Percentiles rank a stretch among this genome's conserved stretches.
phyloP scores from a whole-genome alignment of 2,113 vertebrate species.

The Anguilla japonica region DNA sequence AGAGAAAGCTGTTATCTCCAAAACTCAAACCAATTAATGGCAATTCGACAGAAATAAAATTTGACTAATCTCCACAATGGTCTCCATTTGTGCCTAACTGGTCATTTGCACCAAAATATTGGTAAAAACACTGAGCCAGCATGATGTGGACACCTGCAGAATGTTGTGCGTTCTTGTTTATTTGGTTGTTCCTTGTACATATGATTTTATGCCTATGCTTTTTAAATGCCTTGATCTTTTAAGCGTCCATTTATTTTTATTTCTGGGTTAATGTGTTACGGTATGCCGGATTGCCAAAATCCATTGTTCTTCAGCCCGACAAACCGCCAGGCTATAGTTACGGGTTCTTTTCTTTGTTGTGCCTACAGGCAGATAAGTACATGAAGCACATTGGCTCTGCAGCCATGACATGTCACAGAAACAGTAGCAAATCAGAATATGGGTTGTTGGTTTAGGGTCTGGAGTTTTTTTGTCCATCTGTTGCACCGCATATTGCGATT shows the following conservation, averaged over 20 bases:
- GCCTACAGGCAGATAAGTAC: too few species aligned
- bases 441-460: neutral
- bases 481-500: neutral
- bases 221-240: neutral
- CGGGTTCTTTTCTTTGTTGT: neutral
- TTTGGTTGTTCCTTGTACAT: neutral
- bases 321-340: neutral
- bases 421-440: neutral
- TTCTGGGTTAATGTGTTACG: conserved; percentile 37
- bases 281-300: neutral
- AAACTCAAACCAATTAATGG: neutral
- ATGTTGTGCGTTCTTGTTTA: neutral
- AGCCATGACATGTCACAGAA: neutral
- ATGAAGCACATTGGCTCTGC: neutral
- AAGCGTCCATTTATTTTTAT: conserved; percentile 33
- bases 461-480: neutral
- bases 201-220: neutral
- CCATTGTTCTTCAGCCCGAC: neutral
- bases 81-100: neutral
- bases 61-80: neutral
- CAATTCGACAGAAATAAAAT: neutral
- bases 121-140: neutral
- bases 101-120: neutral
- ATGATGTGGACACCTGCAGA: neutral
- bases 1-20: neutral